These are phyloP conservation scores for Cerastis leucographa DNA, from an alignment of 2,888 invertebrate species.

Conservation along the genomic window DNA sequence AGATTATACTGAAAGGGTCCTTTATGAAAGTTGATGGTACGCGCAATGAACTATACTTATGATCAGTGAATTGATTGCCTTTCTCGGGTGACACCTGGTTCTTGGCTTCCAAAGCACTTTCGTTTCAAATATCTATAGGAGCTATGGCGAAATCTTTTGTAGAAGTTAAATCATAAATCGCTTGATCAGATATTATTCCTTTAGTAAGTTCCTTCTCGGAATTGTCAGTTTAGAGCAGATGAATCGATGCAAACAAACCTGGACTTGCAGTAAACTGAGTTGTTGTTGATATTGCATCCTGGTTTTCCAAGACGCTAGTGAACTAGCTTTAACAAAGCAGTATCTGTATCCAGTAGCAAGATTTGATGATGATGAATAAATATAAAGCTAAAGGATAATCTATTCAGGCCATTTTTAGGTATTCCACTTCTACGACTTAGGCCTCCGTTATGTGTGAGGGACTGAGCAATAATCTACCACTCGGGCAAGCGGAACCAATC, in stretches of 20 bases:
- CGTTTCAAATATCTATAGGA: neutral
- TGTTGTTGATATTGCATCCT: neutral
- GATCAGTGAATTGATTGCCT: conserved; percentile 37
- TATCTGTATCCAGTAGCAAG: neutral
- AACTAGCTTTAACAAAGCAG: neutral
- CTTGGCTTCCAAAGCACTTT: conserved; percentile 12
- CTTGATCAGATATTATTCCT: neutral
- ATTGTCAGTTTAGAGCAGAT: neutral
- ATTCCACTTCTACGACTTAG: neutral
- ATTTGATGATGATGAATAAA: neutral
- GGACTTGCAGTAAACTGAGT: neutral
- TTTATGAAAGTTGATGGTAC: conserved; percentile 46
- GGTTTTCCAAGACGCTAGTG: conserved; percentile 14
- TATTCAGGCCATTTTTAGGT: neutral
- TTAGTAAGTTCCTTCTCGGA: neutral
- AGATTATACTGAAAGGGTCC: conserved; percentile 34
- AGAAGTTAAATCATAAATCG: neutral
- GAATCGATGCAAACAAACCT: conserved; percentile 6
- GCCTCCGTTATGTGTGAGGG: neutral
- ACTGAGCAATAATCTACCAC: neutral
- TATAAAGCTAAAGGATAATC: neutral
- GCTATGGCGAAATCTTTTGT: conserved; percentile 18
- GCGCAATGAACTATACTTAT: conserved; percentile 30
- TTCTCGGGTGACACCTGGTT: conserved; percentile 34
- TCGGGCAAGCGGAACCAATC: neutral